Base-by-base conservation (phyloP, 2,113 vertebrate species). In the Brachypodius melanocephalos region DNA sequence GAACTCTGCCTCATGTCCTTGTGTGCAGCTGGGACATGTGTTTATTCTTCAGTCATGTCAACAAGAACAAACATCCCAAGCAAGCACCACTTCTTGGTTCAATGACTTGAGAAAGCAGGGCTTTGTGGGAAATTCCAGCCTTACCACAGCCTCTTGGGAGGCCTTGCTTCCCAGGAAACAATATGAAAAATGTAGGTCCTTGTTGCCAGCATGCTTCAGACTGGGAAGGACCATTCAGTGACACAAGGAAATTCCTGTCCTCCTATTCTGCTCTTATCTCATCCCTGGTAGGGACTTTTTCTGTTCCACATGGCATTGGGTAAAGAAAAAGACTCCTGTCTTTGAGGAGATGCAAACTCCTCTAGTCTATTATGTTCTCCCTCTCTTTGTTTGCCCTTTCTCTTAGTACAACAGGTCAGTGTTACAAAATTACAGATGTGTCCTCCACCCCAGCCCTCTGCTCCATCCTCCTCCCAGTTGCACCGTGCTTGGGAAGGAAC, bases 61-160 rank as follows among this genome's bases (percentile, higher is more conserved):
- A 88, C 62, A 91, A 79, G 90, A 88, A 66, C 66, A 95, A 94
- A 89, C 48, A 87, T 48, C 58, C 45, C 5, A 3, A 89, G n/a
- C 32, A 85, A 92, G 52, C 4, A 73, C 36, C 42, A 31, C 11
- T 82, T 88, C 78, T 94, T 95, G 71, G 62, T 80, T 93, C 43
- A 1, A 52, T 80, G 81, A 87, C 82, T 85, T 55, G 54, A 77
- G 40, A 85, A 85, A 67, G 43, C 20, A 66, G 55, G 11, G 88
- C 6, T 34, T 86, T 91, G 63, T 84, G 68, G 85, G 90, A 95
- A 95, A 95, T 96, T 88, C 88, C 93, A 92, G 17, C 32, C 73
- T 81, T 55, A 28, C 71, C 65, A 52, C 67, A 77, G 78, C n/a
- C 55, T 54, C 54, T 87, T 58, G 29, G 59, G 22, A 93, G 16